Evolutionary conservation across 2,888 invertebrate species (phyloP).

Genomic region (Busseola fusca): DNA sequence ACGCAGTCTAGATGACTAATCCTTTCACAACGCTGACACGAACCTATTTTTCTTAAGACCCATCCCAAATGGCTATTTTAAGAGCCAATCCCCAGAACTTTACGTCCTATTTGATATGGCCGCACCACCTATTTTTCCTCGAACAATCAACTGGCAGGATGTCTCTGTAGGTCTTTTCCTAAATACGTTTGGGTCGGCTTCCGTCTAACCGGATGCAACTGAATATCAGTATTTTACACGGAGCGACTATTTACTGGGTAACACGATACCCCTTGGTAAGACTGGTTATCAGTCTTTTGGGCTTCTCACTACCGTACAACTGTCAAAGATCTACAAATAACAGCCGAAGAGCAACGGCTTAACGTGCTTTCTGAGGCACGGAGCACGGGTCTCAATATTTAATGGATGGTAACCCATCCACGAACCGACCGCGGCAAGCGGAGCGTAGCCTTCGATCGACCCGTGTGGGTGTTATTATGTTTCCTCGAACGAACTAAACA

Average conservation of each 20-base stretch:
- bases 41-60: too few relatives aligned
- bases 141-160: too few relatives aligned
- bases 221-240: too few relatives aligned
- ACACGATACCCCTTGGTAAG: neutral
- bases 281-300: neutral
- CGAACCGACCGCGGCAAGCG: neutral
- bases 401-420: neutral
- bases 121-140: too few relatives aligned
- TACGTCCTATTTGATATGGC: neutral
- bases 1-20: too few relatives aligned
- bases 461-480: neutral
- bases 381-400: neutral
- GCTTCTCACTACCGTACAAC: neutral
- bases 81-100: neutral
- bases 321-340: neutral
- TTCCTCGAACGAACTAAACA: too few relatives aligned
- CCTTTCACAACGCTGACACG: too few relatives aligned
- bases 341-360: neutral
- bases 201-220: neutral
- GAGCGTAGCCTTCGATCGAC: neutral
- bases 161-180: too few relatives aligned
- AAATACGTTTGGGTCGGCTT: neutral
- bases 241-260: neutral
- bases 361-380: neutral
- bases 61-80: too few relatives aligned